Base-by-base conservation (phyloP, 2,888 invertebrate genomes). In the Drosophila anceps region DNA sequence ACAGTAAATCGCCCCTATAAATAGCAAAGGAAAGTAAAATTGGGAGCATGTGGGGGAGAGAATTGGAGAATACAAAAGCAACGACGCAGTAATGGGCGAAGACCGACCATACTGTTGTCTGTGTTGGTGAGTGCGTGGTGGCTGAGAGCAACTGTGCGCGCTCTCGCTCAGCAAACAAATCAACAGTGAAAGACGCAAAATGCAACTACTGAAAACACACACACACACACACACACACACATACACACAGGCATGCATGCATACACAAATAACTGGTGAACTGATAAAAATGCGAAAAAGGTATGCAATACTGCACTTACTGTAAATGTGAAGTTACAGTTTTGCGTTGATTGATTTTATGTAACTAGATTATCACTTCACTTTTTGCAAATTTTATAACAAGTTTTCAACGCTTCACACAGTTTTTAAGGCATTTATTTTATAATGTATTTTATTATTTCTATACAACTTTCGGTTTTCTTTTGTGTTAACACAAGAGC, bases 261-360 rank as follows among this genome's bases (percentile, higher is more conserved):
- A 57, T 35, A 53, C 46, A 48, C 57, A 72, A 73, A 66, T 57
- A 73, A 43, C 41, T 66, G 46, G 20, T 29, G 20, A 64, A 60
- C 69, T 80, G 81, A 80, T 79, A 81, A 79, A 68, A 68, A 68
- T 10, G 50, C 50, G n/a, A 24, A 81, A 77, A 63, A 35, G 9
- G 37, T 80, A 73, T 72, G 64, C 65, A 80, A 61, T 46, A 60
- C 50, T 68, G 67, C 64, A 89, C 88, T 84, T 84, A 84, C 84
- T 73, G 84, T 84, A 76, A 87, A 87, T 73, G 20, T 71, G 74
- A 62, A 82, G 64, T 79, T 70, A 75, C 74, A 73, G 82, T 81
- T 73, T 55, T 54, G 7, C 4, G 8, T 41, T 48, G 27, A 48
- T 31, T 50, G 24, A 31, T 57, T 89, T 84, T 84, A 82, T 87